Base-by-base conservation (phyloP, 2,888 invertebrate species). In the Idaea dimidiata region DNA sequence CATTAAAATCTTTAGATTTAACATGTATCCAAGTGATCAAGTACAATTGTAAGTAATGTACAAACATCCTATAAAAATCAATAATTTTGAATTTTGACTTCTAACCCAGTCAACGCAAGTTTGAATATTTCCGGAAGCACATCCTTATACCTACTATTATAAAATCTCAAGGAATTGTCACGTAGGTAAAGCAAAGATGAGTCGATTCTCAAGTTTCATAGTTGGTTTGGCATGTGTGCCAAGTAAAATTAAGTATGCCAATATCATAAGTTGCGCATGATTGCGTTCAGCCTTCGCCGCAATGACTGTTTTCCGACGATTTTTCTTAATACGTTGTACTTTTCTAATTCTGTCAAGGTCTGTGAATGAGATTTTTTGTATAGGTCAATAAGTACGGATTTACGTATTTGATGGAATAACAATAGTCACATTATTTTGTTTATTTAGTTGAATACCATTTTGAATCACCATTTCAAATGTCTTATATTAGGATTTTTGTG, bases 171-270 rank as follows among this genome's bases (percentile, higher is more conserved):
- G 10, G 43, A 43, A 43, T 43, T 43, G 43, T 43, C 43, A 43
- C 14, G 24, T 24, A 5, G 8, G 43, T 14, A 43, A 14, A 43
- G 10, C 10, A 10, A 43, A 43, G 43, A 43, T 43, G 43, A 43
- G 43, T 43, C 14, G 43, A 43, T 10, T 43, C 8, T 43, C 43
- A 43, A 43, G 71, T 76, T 82, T 82, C 78, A 84, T 80, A 85
- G 79, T 81, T 80, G 83, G 79, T 67, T 84, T 89, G 74, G 76
- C 86, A 92, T 87, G 86, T 91, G 72, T 91, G 91, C 88, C 91
- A 85, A 84, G 86, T 80, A 81, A 84, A 87, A 87, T 89, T 88
- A 90, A 89, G 87, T 89, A 84, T 92, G 91, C 91, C 92, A 91
- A 91, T 92, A 92, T 86, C 91, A 90, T 87, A 84, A 76, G 79